These are phyloP conservation scores for Hapalemur alaotrensis DNA, from an alignment of 2,797 vertebrate genomes.

Conservation along the genomic window DNA sequence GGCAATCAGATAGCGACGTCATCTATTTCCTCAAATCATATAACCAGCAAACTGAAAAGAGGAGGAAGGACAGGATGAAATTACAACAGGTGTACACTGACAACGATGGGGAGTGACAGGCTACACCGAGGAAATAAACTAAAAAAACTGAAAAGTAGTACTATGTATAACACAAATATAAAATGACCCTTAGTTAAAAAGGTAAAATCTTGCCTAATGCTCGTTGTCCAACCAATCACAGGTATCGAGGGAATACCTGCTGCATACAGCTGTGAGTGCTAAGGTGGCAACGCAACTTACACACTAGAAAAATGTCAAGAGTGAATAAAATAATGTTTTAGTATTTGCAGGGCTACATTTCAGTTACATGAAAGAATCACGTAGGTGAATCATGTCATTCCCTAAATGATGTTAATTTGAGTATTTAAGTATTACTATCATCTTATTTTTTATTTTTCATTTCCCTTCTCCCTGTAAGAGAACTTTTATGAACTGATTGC, in stretches of 20 bases:
- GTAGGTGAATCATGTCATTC: background rate
- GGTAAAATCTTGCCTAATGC: background rate
- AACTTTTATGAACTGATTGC: background rate
- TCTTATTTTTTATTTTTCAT: background rate
- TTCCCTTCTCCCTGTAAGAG: background rate
- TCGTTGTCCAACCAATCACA: background rate
- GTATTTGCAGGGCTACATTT: background rate
- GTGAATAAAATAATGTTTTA: background rate
- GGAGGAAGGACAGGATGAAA: background rate
- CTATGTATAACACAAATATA: background rate
- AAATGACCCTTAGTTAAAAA: background rate
- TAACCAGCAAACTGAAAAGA: background rate
- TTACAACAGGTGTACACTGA: background rate
- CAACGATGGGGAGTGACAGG: background rate
- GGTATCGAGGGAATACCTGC: background rate
- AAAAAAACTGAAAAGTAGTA: background rate
- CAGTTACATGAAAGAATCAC: background rate
- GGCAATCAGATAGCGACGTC: background rate
- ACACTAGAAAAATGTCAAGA: background rate
- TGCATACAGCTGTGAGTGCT: background rate
- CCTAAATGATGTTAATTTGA: background rate
- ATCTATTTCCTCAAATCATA: background rate
- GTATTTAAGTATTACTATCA: background rate
- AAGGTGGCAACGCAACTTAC: background rate
- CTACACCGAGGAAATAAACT: background rate